Conservation (phyloP, 1,140 invertebrate genomes). For the Charaxes varanes region DNA sequence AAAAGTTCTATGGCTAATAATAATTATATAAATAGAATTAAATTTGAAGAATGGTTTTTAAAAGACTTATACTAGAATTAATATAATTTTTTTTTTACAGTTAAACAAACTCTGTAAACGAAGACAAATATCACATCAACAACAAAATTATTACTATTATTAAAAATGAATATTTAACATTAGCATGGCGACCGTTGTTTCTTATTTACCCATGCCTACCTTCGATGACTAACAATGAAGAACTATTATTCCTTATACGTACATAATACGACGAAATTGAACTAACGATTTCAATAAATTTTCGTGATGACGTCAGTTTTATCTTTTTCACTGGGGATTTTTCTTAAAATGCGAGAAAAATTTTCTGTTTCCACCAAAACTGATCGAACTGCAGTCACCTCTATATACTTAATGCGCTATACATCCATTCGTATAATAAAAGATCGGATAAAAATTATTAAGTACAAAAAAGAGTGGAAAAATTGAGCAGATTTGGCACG, state of each 20-base stretch:
- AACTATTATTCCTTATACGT: conserved; percentile 21
- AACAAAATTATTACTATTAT: no score
- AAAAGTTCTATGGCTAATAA: no score
- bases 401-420: background rate
- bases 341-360: no score
- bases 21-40: no score
- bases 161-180: conserved; percentile 4
- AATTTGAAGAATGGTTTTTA: no score
- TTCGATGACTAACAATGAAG: conserved; percentile 25
- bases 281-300: conserved; percentile 21
- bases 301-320: background rate
- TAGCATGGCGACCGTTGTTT: conserved; percentile 7
- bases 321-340: no score
- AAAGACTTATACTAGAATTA: no score
- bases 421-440: conserved; percentile 10
- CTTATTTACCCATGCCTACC: conserved; percentile 17
- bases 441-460: conserved; percentile 20
- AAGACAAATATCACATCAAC: no score
- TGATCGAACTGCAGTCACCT: conserved; percentile 1
- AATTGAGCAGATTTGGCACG: conserved; percentile 52
- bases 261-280: conserved; percentile 17
- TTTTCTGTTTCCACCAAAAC: no score
- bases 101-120: no score
- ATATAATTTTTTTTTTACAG: no score
- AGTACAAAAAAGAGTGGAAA: conserved; percentile 24